Base-by-base conservation (phyloP, 2,888 invertebrate species). In the Himalopsyche anomala region DNA sequence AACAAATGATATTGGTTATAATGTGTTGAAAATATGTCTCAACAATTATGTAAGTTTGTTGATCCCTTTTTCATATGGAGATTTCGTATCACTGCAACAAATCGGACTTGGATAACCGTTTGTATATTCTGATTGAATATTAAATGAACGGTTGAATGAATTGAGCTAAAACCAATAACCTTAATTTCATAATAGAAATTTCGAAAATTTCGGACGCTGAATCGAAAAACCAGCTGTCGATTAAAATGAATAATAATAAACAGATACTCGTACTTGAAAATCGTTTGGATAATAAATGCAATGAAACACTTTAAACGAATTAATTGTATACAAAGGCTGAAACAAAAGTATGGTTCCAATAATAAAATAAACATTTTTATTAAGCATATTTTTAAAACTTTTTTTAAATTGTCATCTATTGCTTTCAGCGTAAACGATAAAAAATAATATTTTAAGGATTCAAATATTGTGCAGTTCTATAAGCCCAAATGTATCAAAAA, bases 161-260 rank as follows among this genome's bases (percentile, higher is more conserved):
- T 84, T 80, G 55, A 74, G 12, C 12, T 74, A 38, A 74, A 74
- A 74, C 28, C 38, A 74, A 12, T 36, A 74, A 74, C 74, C 74
- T 74, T 12, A 74, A 15, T 74, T 74, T 74, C 38, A 36, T 74
- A 38, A 74, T 38, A 74, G 38, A 36, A 74, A 38, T 15, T 36
- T 36, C 8, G 15, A 28, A 12, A 28, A 28, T 5, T 69, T 28
- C 12, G 2, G 9, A 74, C 19, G 74, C 3, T 28, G 11, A 4
- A 74, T 74, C 74, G 74, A 74, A 74, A 74, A 38, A 36, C 38
- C 74, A 38, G 74, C 74, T 74, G 74, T 74, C 74, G 38, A 74
- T 69, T 69, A 19, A 36, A 74, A 15, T 38, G 36, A 38, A 38
- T 74, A 74, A 74, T 74, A 74, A 38, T 74, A 74, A 74, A 74